Base-by-base conservation (phyloP, 1,140 invertebrate genomes). In the Lucilia cuprina region DNA sequence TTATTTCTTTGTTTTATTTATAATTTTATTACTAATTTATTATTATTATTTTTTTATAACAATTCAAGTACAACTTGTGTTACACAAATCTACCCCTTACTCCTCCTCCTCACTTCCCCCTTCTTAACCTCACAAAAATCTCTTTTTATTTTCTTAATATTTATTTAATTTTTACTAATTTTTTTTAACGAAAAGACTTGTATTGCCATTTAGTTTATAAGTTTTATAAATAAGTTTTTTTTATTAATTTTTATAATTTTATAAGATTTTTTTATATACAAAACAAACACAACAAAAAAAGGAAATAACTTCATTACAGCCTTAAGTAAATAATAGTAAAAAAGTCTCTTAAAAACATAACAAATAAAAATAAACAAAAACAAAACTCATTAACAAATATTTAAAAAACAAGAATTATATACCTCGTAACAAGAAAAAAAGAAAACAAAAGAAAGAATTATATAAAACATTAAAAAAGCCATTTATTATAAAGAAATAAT, bases 61-160 rank as follows among this genome's bases (percentile, higher is more conserved):
- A 77, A 77, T 13, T 74, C 74, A 49, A 80, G 41, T 80, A 49
- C 77, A 80, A 80, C 50, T 80, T 80, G 77, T 80, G 77, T 50
- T 50, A 80, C 77, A 80, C 77, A 80, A 80, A 80, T 80, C 77
- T n/a, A n/a, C n/a, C n/a, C n/a, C n/a, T n/a, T n/a, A n/a, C n/a
- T n/a, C n/a, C n/a, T n/a, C n/a, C n/a, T n/a, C n/a, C n/a, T n/a
- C n/a, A n/a, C n/a, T n/a, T n/a, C n/a, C n/a, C n/a, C n/a, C n/a
- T n/a, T n/a, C n/a, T n/a, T n/a, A n/a, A n/a, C n/a, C n/a, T n/a
- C n/a, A n/a, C n/a, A n/a, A n/a, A n/a, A n/a, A n/a, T n/a, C 12
- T 47, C 10, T 19, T 78, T 41, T 4, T 80, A n/a, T 78, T 47
- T 19, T 78, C n/a, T 78, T 19, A 19, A 35, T 8, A 10, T 41